Conservation (phyloP, 2,888 invertebrate species). For the Diplazon laetatorius region DNA sequence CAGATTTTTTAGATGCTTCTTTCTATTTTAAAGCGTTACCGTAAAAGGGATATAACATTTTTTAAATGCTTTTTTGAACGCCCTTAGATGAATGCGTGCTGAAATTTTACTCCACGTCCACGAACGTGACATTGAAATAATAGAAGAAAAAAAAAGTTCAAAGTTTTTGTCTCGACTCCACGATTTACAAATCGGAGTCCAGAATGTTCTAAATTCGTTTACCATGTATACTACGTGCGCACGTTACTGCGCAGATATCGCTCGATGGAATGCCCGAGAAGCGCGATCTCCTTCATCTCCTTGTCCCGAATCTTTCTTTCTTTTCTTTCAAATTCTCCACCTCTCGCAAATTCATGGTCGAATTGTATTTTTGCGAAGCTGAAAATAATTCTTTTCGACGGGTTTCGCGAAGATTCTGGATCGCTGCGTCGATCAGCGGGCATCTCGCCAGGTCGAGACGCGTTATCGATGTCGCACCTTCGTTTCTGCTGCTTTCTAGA, state of each 20-base stretch:
- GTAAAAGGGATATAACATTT: too few species aligned
- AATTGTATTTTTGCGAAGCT: not conserved
- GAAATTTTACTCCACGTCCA: too few species aligned
- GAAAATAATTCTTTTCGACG: not conserved
- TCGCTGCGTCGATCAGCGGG: not conserved
- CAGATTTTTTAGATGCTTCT: too few species aligned
- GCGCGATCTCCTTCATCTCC: not conserved
- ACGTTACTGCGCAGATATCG: not conserved
- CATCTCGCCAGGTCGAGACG: slow-evolving; percentile 19
- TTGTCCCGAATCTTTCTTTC: not conserved
- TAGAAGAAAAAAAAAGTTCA: too few species aligned
- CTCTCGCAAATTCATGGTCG: not conserved
- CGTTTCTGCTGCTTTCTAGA: not conserved
- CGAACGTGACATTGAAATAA: too few species aligned
- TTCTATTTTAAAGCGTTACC: too few species aligned
- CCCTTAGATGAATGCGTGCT: too few species aligned
- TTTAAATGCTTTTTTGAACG: too few species aligned
- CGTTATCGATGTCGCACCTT: slow-evolving; percentile 8
- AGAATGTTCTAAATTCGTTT: slow-evolving; percentile 1
- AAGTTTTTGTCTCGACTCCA: too few species aligned
- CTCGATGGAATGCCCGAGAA: slow-evolving; percentile 3
- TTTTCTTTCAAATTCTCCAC: not conserved
- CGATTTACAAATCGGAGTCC: not conserved
- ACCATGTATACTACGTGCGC: too few species aligned
- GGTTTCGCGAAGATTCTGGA: slow-evolving; percentile 27